Evolutionary conservation across 2,888 invertebrate genomes (phyloP), one percentile per base, ranked within the genome.

Genomic region (Melinaea marsaeus): DNA sequence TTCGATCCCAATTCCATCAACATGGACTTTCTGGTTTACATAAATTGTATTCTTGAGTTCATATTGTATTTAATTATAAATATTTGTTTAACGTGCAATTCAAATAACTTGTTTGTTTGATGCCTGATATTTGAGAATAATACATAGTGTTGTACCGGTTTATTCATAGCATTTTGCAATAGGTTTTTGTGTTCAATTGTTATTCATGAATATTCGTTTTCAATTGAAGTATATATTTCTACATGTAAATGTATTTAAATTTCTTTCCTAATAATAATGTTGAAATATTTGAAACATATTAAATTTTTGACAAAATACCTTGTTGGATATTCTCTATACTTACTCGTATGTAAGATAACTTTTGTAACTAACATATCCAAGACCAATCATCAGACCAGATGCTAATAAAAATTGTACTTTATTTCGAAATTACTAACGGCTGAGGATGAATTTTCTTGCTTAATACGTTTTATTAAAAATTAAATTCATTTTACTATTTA

Each of bases 1-100:
- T 72, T 66, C 70, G 71, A 71, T 70, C 70, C 60, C 70, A 63
- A 22, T 22, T 22, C 22, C 22, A 22, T 22, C 22, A 22, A 22
- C 22, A 22, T 22, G 22, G 22, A 22, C 22, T 22, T 22, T 22
- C 22, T 37, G 33, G 64, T 61, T 64, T 58, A 48, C 45, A 47
- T 57, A 34, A 57, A 42, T 54, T 64, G 64, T n/a, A n/a, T n/a
- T n/a, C n/a, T n/a, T n/a, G n/a, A 48, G 55, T n/a, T n/a, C n/a
- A n/a, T n/a, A 7, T 42, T 3, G 42, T 51, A 11, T 51, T 32
- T 32, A 22, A 32, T 51, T 51, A 32, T 51, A 32, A 7, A 32
- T 51, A 11, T 51, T 22, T 51, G 51, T 51, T 22, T 32, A 51
- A 51, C 9, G 51, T 51, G 2, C 51, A 32, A 51, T 51, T 7